Conservation (phyloP, 2,888 invertebrate species). For the Bibio marci region DNA sequence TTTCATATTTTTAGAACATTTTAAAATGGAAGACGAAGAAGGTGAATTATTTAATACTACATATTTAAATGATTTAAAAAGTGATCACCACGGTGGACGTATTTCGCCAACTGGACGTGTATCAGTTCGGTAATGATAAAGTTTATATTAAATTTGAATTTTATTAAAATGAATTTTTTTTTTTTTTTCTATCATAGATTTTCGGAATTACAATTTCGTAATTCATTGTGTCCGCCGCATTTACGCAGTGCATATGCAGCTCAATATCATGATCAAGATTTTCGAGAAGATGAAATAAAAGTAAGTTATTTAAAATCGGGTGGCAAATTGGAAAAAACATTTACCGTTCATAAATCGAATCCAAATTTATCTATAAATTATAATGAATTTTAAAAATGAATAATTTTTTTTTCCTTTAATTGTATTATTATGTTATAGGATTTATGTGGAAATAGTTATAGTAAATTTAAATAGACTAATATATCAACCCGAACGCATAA, state of each 20-base stretch:
- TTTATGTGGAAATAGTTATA: too few species aligned
- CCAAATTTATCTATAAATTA: neutral
- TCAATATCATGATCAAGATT: slow-evolving; percentile 46
- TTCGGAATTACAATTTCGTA: slow-evolving; percentile 59
- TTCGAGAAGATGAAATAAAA: slow-evolving; percentile 50
- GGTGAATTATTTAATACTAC: slow-evolving; percentile 71
- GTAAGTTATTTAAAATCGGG: slow-evolving; percentile 25
- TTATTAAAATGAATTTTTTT: neutral
- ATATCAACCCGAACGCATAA: too few species aligned
- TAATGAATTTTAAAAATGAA: neutral
- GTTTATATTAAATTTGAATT: neutral
- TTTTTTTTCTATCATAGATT: slow-evolving; percentile 20
- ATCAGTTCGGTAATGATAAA: slow-evolving; percentile 14
- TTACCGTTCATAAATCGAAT: neutral
- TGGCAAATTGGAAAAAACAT: slow-evolving; percentile 1
- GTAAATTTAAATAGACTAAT: too few species aligned
- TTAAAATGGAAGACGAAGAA: slow-evolving; percentile 71
- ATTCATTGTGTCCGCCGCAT: slow-evolving; percentile 71
- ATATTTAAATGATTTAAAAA: slow-evolving; percentile 49
- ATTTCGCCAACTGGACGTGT: slow-evolving; percentile 22
- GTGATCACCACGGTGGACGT: slow-evolving; percentile 39
- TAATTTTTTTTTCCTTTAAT: too few species aligned
- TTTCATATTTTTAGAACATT: slow-evolving; percentile 14
- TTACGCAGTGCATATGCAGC: slow-evolving; percentile 71
- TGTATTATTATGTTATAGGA: too few species aligned